Evolutionary conservation across 2,113 vertebrate genomes (phyloP), one percentile per base, ranked within the genome.

Genomic region (Platysternon megacephalum): DNA sequence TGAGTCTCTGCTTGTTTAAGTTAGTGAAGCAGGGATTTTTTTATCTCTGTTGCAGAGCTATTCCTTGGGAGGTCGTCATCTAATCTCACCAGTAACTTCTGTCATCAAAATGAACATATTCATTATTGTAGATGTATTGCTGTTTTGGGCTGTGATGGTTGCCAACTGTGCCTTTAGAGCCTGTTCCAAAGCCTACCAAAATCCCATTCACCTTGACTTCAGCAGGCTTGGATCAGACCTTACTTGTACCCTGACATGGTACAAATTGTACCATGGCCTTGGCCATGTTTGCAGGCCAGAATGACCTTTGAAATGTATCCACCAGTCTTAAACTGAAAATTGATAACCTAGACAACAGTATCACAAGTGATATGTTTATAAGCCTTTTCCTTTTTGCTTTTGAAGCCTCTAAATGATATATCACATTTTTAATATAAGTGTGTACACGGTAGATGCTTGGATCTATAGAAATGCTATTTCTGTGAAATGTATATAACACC

Each of bases 381-480:
- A 95, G 84, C 84, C 79, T 82, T 93, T 93, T 87, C 32, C 86
- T 91, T 85, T 90, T 68, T 17, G 84, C 93, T 81, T 96, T 86
- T 96, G 74, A 96, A 95, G 51, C 91, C 68, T 91, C 87, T 97
- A 74, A 96, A 90, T 95, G 92, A 26, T 94, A 5, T 94, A 19
- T 90, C 53, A 93, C 72, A 84, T 87, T 95, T 96, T 87, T 55
- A 90, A 68, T 91, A 88, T 65, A 53, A 79, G 72, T 84, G 14
- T 90, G 44, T 93, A 58, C 72, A 56, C 26, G 11, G 26, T 29
- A 26, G 82, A 52, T 88, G 46, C 39, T 89, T 72, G 93, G 80
- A 85, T 32, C 46, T 90, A 87, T 94, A 85, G 85, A 88, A 96
- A 91, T 97, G 93, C 83, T 95, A 56, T 95, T 96, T 97, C 93